Percentiles rank a stretch among this genome's conserved stretches.
These are phyloP conservation scores for Abrostola triplasia DNA, from an alignment of 2,888 invertebrate genomes.

Conservation along the genomic window DNA sequence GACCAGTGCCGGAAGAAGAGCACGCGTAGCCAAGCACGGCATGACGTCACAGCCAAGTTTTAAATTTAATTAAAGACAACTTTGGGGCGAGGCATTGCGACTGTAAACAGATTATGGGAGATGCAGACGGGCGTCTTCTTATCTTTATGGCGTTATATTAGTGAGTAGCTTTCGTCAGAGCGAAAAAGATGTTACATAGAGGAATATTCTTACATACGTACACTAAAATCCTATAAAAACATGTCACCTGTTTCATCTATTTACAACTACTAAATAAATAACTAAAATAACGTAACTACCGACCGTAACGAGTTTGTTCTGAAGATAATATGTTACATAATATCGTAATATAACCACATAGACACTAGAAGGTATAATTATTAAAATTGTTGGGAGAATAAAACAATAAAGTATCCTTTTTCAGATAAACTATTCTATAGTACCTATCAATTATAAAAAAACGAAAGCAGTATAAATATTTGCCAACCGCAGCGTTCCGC, in stretches of 20 bases:
- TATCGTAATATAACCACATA: no score
- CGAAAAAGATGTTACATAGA: neutral
- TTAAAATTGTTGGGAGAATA: neutral
- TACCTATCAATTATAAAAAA: no score
- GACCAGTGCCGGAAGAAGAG: slow-evolving; percentile 52
- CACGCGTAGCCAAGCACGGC: slow-evolving; percentile 65
- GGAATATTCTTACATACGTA: no score
- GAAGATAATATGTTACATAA: no score
- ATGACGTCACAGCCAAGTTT: slow-evolving; percentile 77
- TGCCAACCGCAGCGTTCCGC: slow-evolving; percentile 41
- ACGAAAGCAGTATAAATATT: no score
- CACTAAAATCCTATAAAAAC: no score
- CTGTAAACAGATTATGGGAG: slow-evolving; percentile 71
- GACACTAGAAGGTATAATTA: no score
- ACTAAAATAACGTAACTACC: no score
- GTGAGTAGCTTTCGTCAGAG: neutral
- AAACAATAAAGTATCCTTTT: neutral
- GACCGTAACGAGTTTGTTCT: no score
- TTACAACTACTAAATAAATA: no score
- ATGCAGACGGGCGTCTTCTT: slow-evolving; percentile 61
- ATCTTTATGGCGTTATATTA: slow-evolving; percentile 5
- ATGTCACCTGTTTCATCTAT: no score
- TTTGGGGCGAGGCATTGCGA: slow-evolving; percentile 71
- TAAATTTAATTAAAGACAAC: slow-evolving; percentile 86
- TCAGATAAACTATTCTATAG: no score